Base-by-base conservation (phyloP, 2,797 vertebrate genomes). In the Myotis findleyi region DNA sequence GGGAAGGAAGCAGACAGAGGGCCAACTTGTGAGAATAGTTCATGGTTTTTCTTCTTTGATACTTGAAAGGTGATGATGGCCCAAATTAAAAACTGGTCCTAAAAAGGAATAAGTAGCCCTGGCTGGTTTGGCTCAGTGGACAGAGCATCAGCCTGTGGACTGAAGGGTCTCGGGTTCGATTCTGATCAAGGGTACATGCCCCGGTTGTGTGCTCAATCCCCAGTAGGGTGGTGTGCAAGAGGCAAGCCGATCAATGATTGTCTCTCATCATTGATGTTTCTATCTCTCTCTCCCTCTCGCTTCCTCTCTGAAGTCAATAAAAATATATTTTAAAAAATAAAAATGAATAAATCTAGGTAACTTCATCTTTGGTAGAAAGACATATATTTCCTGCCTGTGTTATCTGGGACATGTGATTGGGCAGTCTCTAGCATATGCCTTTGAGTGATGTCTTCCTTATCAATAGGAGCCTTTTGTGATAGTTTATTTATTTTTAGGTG, bases 41-140 rank as follows among this genome's bases (percentile, higher is more conserved):
- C 23, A 53, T 62, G 25, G 2, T 73, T 75, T 93, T 89, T 72
- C 49, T 77, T 55, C 33, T 69, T 87, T 93, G 64, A 49, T 75
- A 51, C 41, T 47, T 87, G 25, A 38, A 72, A 89, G 18, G 38
- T 73, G 4, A 51, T 49, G 20, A 86, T 23, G 38, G 16, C 11
- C 17, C 47, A 82, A 82, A 83, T 76, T 55, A 77, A 88, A 80
- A 80, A 73, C 3, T n/a, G 2, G 2, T 53, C 2, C 21, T 21
- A 62, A 71, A 55, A 47, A 27, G 9, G 2, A 30, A 64, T 5
- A 33, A 13, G 30, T 59, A 59, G 57, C 57, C 5, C 25, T 62
- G 59, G 27, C 27, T 2, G 1, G 27, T 62, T 30, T 62, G 5
- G 13, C 27, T 62, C 59, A 62, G 5, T 14, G 59, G 59, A 62